Conservation (phyloP, 2,888 invertebrate species). For the Noctua janthina region DNA sequence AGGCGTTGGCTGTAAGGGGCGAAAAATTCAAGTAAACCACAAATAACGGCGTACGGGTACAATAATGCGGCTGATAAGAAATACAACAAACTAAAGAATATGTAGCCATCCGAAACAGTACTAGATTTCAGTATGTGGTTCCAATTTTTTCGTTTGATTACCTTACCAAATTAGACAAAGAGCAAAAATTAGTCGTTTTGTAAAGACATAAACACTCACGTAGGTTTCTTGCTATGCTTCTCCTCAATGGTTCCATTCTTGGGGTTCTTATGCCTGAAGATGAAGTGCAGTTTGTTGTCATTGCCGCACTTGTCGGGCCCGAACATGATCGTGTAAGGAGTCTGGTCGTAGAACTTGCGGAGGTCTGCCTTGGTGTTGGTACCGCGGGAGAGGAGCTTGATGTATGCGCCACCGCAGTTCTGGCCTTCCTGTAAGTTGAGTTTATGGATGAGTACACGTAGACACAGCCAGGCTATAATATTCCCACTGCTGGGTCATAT, state of each 20-base stretch:
- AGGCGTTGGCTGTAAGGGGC: conserved; percentile 91
- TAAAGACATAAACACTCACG: conserved; percentile 82
- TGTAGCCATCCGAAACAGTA: not conserved
- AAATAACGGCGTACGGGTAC: not conserved
- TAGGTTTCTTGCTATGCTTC: conserved; percentile 98
- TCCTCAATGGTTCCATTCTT: conserved; percentile 97
- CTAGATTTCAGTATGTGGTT: not conserved
- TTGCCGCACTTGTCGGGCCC: conserved; percentile 99
- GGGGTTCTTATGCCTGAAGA: conserved; percentile 98
- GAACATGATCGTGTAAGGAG: conserved; percentile 99
- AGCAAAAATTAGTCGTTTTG: not conserved
- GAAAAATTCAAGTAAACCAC: not conserved
- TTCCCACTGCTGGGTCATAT: not conserved
- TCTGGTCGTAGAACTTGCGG: conserved; percentile 97
- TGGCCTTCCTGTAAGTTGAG: conserved; percentile 95
- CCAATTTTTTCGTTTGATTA: not conserved
- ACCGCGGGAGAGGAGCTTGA: conserved; percentile 96
- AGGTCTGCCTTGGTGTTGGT: conserved; percentile 91
- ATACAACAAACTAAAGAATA: not conserved
- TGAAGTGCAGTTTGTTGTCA: conserved; percentile 97
- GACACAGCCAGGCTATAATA: not conserved
- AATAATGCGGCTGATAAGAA: not conserved
- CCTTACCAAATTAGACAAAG: not conserved
- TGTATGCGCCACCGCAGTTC: conserved; percentile 99
- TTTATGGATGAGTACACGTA: not conserved